Evolutionary conservation across 2,113 vertebrate genomes (phyloP).

Genomic region (Carlito syrichta): DNA sequence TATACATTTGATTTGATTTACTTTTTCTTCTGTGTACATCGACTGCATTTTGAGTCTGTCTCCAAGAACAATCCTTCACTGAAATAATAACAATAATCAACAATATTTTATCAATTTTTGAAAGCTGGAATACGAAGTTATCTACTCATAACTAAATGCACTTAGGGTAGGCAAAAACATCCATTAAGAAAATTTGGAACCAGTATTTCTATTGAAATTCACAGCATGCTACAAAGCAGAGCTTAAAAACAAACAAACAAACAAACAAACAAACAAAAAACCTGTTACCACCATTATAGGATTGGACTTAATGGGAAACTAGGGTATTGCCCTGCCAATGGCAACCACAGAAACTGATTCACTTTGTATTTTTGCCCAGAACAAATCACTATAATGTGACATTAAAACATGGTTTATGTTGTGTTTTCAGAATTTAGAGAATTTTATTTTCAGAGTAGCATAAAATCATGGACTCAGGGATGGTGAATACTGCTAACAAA

Average conservation of each 20-base stretch:
- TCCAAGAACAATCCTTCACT: constrained; percentile 6
- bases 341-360: neutral
- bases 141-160: constrained; percentile 39
- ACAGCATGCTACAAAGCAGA: constrained; percentile 30
- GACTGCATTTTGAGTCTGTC: neutral
- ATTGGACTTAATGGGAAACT: constrained; percentile 28
- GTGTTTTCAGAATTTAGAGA: neutral
- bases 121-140: constrained; percentile 22
- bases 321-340: neutral
- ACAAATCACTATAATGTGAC: neutral
- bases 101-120: constrained; percentile 6
- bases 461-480: neutral
- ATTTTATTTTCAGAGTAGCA: neutral
- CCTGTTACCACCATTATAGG: neutral
- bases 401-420: constrained; percentile 8
- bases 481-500: neutral
- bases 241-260: no score
- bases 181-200: constrained; percentile 61
- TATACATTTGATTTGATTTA: neutral
- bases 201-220: constrained; percentile 55
- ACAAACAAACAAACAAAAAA: neutral
- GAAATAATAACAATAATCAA: constrained; percentile 41
- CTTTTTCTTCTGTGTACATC: neutral
- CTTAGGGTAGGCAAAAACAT: constrained; percentile 20
- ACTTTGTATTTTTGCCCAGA: constrained; percentile 19